Percentiles rank a stretch among this genome's conserved stretches.
Evolutionary conservation across 2,888 invertebrate species (phyloP).

Genomic region (Sarcophaga subvicina): DNA sequence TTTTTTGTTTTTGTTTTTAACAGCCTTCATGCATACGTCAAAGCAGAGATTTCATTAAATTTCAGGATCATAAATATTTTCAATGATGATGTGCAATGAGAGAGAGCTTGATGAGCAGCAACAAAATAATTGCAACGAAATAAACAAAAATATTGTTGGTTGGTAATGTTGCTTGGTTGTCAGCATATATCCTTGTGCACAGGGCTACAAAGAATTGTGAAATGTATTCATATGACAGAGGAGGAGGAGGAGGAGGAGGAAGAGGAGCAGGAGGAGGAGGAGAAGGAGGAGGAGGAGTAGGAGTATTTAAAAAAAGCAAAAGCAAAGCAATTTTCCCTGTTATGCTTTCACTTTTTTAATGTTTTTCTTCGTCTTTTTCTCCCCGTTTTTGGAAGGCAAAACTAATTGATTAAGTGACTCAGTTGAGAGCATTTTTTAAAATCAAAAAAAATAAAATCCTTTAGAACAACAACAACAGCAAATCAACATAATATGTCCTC

Average conservation of each 20-base stretch:
- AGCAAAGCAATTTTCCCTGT: not conserved
- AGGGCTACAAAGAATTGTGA: not conserved
- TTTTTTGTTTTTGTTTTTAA: not conserved
- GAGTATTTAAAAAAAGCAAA: too few species aligned
- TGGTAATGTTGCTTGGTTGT: not conserved
- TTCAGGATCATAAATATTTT: constrained; percentile 17
- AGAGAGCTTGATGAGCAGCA: too few species aligned
- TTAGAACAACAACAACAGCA: not conserved
- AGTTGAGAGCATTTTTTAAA: constrained; percentile 41
- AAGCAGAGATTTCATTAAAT: constrained; percentile 28
- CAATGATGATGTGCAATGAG: too few species aligned
- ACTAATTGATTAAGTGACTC: constrained; percentile 60
- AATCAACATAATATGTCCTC: not conserved
- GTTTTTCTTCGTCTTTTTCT: not conserved
- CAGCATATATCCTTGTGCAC: not conserved
- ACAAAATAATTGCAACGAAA: not conserved
- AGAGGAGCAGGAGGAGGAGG: too few species aligned
- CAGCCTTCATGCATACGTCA: not conserved
- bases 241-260: too few species aligned
- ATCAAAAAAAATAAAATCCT: not conserved
- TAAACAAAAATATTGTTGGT: not conserved
- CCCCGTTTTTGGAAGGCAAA: not conserved
- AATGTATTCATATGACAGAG: not conserved
- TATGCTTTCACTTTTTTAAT: constrained; percentile 14
- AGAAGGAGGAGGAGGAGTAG: too few species aligned